A percentile compares a stretch with the other conserved stretches of the same genome.
Conservation (phyloP, 2,888 invertebrate species). For the Gastrophysa polygoni region DNA sequence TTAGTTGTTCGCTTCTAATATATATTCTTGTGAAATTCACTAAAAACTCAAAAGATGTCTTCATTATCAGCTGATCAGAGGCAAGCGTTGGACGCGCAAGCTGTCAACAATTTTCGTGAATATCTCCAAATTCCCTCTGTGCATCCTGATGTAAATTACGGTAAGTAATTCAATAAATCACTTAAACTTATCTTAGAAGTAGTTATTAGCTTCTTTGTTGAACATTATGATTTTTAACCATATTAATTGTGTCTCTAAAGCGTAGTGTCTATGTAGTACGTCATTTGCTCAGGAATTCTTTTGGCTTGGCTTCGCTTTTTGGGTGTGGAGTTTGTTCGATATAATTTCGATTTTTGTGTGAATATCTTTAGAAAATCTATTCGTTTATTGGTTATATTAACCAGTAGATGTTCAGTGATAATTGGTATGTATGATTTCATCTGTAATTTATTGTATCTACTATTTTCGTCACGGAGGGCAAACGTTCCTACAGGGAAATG, state of each 20-base stretch:
- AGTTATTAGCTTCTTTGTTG: too few species aligned
- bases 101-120: conserved; percentile 74
- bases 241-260: too few species aligned
- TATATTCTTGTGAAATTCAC: conserved; percentile 29
- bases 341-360: too few species aligned
- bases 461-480: too few species aligned
- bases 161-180: conserved; percentile 57
- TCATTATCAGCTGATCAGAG: conserved; percentile 52
- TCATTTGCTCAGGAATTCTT: conserved; percentile 30
- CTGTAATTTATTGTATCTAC: too few species aligned
- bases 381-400: too few species aligned
- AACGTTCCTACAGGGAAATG: too few species aligned
- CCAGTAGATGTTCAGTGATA: too few species aligned
- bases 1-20: conserved; percentile 7
- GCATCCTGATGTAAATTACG: conserved; percentile 85
- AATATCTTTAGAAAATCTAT: too few species aligned
- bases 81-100: conserved; percentile 49
- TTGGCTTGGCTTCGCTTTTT: conserved; percentile 47
- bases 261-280: conserved; percentile 13
- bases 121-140: conserved; percentile 87
- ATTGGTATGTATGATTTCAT: too few species aligned
- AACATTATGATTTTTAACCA: too few species aligned
- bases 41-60: conserved; percentile 48
- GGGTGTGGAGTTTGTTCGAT: conserved; percentile 41
- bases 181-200: neutral